Conservation (phyloP, 2,888 invertebrate genomes). For the Apomyelois bistriatella region DNA sequence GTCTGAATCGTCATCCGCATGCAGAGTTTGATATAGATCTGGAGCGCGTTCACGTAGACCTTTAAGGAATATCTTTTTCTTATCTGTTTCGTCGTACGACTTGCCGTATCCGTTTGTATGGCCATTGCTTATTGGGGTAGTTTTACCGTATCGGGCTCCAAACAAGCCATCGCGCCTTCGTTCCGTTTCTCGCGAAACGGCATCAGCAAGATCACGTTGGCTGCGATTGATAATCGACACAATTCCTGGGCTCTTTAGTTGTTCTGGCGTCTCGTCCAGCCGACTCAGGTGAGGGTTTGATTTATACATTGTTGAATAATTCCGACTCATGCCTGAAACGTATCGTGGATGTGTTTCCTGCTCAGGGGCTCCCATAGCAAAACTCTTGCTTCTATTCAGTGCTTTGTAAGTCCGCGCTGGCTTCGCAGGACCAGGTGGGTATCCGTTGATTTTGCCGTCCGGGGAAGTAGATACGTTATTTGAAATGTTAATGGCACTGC, state of each 20-base stretch:
- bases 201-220: constrained; percentile 87
- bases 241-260: constrained; percentile 91
- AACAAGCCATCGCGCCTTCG: constrained; percentile 76
- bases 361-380: constrained; percentile 87
- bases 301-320: constrained; percentile 83
- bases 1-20: constrained; percentile 81
- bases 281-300: constrained; percentile 88
- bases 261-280: constrained; percentile 84
- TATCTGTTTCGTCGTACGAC: constrained; percentile 75
- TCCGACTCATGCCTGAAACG: constrained; percentile 68
- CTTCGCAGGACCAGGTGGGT: constrained; percentile 84
- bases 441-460: constrained; percentile 67
- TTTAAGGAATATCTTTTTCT: constrained; percentile 84
- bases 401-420: constrained; percentile 90
- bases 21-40: constrained; percentile 85
- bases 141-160: constrained; percentile 79
- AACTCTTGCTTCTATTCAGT: constrained; percentile 90
- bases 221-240: constrained; percentile 92
- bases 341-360: constrained; percentile 70
- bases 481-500: constrained; percentile 84
- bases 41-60: constrained; percentile 85
- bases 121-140: constrained; percentile 72
- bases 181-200: constrained; percentile 75
- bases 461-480: constrained; percentile 53
- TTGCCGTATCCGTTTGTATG: constrained; percentile 68